Base-by-base conservation (phyloP, 2,797 vertebrate genomes). In the Sylvilagus floridanus region DNA sequence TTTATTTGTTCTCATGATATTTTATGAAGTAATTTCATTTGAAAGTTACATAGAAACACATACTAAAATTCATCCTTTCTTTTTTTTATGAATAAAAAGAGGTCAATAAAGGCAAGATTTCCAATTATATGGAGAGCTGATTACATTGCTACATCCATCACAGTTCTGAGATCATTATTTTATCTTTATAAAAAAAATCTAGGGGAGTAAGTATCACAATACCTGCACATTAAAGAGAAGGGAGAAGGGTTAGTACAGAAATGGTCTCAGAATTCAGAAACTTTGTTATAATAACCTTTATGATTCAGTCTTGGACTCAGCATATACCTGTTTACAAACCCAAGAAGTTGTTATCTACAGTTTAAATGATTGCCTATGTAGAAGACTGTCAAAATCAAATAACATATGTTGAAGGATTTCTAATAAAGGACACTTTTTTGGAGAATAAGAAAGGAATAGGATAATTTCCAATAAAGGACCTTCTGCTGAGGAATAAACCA, bases 11-110 rank as follows among this genome's bases (percentile, higher is more conserved):
- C 72, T 73, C 71, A 47, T 62, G 72, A 75, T 73, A n/a, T 11
- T 52, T 84, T 68, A 79, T 88, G 35, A 88, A 91, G 13, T 87
- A 42, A 35, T 93, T 91, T 84, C 4, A 69, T 84, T n/a, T 88
- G 30, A 32, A 77, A 68, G 1, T 63, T 79, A 63, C 12, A 75
- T 50, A 37, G 22, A 79, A 93, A 79, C 2, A 4, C 24, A 73
- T 73, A 83, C 50, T 73, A 75, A 91, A 57, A 16, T 65, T 75
- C 32, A 37, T 13, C 10, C 28, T 84, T 79, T 81, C 22, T 77
- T 50, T 84, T n/a, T n/a, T 10, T n/a, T 83, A 68, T 79, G 47
- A 84, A 84, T 93, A 79, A 37, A 60, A 92, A 47, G 9, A 5
- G 26, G 1, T 47, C 16, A 73, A 11, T 82, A 84, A 82, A 84